These are phyloP conservation scores for Agraylea sexmaculata DNA, from an alignment of 1,140 invertebrate species.

Conservation along the genomic window DNA sequence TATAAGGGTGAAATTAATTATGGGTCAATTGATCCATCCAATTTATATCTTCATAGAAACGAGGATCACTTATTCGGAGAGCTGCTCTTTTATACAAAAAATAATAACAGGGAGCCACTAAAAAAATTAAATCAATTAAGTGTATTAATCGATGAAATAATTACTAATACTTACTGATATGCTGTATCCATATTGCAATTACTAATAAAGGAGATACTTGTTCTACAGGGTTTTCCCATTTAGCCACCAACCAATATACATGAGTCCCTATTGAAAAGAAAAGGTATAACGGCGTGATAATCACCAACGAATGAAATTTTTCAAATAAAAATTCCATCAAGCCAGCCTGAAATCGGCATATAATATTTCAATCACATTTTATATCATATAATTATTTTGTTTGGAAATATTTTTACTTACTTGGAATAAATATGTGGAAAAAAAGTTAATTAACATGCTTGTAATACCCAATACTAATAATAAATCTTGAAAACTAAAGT, in stretches of 20 bases:
- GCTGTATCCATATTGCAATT: slow-evolving; percentile 15
- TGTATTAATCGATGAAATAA: not conserved
- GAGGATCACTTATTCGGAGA: slow-evolving; percentile 55
- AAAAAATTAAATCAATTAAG: slow-evolving; percentile 21
- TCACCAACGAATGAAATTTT: slow-evolving; percentile 17
- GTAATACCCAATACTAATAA: slow-evolving; percentile 18
- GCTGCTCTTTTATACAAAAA: slow-evolving; percentile 61
- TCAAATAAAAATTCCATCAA: slow-evolving; percentile 20
- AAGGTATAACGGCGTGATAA: slow-evolving; percentile 16
- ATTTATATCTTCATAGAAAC: slow-evolving; percentile 58
- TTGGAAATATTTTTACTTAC: slow-evolving; percentile 10
- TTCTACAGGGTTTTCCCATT: slow-evolving; percentile 20
- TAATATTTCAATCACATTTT: slow-evolving; percentile 1
- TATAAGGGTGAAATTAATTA: too few species aligned
- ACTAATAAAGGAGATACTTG: slow-evolving; percentile 16
- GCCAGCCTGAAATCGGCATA: slow-evolving; percentile 16
- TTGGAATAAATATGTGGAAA: slow-evolving; percentile 21
- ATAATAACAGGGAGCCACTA: slow-evolving; percentile 62
- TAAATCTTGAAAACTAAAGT: slow-evolving; percentile 20
- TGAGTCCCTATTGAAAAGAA: slow-evolving; percentile 16
- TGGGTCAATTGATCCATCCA: slow-evolving; percentile 46
- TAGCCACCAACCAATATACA: slow-evolving; percentile 18
- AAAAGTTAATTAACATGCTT: slow-evolving; percentile 21
- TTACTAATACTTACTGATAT: slow-evolving; percentile 13
- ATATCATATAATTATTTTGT: not conserved